Evolutionary conservation across 2,797 vertebrate species (phyloP).

Genomic region (Eidolon dupreanum): DNA sequence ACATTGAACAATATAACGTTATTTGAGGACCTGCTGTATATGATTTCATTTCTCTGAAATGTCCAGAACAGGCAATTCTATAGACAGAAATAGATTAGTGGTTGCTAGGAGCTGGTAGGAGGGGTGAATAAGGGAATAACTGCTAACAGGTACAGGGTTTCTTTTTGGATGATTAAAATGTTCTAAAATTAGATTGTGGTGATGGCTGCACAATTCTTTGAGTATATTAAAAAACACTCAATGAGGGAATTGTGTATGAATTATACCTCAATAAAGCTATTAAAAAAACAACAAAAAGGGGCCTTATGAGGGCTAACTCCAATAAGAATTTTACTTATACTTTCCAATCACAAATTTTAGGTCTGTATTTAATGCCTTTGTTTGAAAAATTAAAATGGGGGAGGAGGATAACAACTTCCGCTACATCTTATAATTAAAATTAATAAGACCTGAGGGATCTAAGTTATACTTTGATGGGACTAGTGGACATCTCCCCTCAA

Average conservation of each 20-base stretch:
- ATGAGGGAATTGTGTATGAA: not conserved
- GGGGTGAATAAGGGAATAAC: not conserved
- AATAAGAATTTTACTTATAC: not conserved
- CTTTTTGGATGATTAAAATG: not conserved
- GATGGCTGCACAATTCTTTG: not conserved
- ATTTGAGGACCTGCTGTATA: not conserved
- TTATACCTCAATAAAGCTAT: not conserved
- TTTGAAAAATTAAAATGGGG: not conserved
- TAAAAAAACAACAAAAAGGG: not conserved
- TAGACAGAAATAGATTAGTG: not conserved
- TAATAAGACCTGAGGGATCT: not conserved
- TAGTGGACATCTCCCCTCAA: not conserved
- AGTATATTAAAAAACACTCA: slow-evolving; percentile 3
- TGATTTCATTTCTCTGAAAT: not conserved
- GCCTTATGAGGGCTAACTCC: not conserved
- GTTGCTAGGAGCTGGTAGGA: not conserved
- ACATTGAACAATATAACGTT: not conserved
- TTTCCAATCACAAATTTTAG: slow-evolving; percentile 21
- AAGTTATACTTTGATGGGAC: not conserved
- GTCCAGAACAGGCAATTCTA: not conserved
- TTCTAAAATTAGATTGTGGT: slow-evolving; percentile 1
- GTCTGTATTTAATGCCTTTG: not conserved
- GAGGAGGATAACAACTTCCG: not conserved
- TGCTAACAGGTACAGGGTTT: not conserved
- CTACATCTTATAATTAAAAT: not conserved